A percentile compares a stretch with the other conserved stretches of the same genome.
Conservation (phyloP, 2,888 invertebrate genomes). For the Dryomyza anilis region DNA sequence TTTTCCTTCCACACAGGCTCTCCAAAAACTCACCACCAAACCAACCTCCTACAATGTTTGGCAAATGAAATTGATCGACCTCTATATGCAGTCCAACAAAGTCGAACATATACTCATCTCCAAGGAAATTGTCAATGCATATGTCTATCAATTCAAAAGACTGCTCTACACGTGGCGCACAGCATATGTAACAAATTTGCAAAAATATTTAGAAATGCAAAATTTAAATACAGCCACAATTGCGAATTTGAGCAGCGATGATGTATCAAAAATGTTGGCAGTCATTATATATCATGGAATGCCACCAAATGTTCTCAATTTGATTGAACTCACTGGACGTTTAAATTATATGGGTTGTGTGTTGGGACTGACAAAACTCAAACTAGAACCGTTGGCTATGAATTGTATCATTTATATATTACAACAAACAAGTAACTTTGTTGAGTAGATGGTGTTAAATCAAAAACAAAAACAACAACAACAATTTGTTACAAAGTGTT, state of each 20-base stretch:
- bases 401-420: slow-evolving; percentile 52
- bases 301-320: slow-evolving; percentile 52
- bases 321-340: slow-evolving; percentile 46
- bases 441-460: no score
- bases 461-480: no score
- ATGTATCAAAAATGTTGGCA: slow-evolving; percentile 49
- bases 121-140: slow-evolving; percentile 54
- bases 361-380: slow-evolving; percentile 52
- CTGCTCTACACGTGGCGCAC: slow-evolving; percentile 46
- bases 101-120: slow-evolving; percentile 51
- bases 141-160: slow-evolving; percentile 49
- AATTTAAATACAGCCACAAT: slow-evolving; percentile 45
- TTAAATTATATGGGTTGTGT: slow-evolving; percentile 53
- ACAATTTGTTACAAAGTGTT: no score
- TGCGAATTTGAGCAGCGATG: slow-evolving; percentile 41
- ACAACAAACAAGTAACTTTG: slow-evolving; percentile 37
- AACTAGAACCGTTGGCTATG: slow-evolving; percentile 50
- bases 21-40: slow-evolving; percentile 66
- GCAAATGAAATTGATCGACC: slow-evolving; percentile 75
- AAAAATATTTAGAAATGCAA: slow-evolving; percentile 49
- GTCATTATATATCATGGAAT: slow-evolving; percentile 54
- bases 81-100: slow-evolving; percentile 58
- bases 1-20: slow-evolving; percentile 61
- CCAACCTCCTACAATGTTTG: slow-evolving; percentile 64
- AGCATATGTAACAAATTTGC: slow-evolving; percentile 43